Evolutionary conservation across 2,797 vertebrate species (phyloP).

Genomic region (Melanogrammus aeglefinus): DNA sequence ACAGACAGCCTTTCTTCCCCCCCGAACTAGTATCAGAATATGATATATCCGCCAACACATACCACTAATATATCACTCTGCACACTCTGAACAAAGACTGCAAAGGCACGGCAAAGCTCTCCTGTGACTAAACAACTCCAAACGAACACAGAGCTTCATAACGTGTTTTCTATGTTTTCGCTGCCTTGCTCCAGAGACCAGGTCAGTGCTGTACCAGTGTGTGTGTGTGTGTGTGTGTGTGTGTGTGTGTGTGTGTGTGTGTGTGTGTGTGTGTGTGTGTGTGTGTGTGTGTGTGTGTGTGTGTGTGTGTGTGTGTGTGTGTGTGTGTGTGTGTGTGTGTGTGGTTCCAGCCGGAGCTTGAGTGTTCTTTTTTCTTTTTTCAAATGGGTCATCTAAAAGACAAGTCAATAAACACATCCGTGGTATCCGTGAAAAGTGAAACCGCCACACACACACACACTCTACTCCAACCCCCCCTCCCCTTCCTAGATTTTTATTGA

Average conservation of each 20-base stretch:
- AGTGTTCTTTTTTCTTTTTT: slow-evolving; percentile 45
- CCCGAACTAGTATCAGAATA: neutral
- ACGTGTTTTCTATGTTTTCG: slow-evolving; percentile 34
- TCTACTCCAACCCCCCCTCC: neutral
- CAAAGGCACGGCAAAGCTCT: slow-evolving; percentile 23
- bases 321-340: slow-evolving; percentile 29
- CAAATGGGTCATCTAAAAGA: slow-evolving; percentile 58
- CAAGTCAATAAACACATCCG: slow-evolving; percentile 61
- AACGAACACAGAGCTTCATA: slow-evolving; percentile 22
- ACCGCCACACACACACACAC: slow-evolving; percentile 42
- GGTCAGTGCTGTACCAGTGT: slow-evolving; percentile 52
- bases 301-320: no score
- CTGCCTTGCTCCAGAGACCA: slow-evolving; percentile 54
- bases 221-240: neutral
- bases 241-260: slow-evolving; percentile 32
- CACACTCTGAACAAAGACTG: slow-evolving; percentile 17
- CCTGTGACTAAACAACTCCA: slow-evolving; percentile 27
- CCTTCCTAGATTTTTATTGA: slow-evolving; percentile 55
- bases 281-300: slow-evolving; percentile 11
- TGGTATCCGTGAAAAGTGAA: slow-evolving; percentile 45
- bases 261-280: slow-evolving; percentile 40
- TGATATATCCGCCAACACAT: neutral
- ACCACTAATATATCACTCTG: slow-evolving; percentile 1
- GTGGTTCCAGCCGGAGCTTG: slow-evolving; percentile 43
- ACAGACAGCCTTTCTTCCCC: neutral